Conservation (phyloP, 2,888 invertebrate genomes). For the Cephus sareptanus region DNA sequence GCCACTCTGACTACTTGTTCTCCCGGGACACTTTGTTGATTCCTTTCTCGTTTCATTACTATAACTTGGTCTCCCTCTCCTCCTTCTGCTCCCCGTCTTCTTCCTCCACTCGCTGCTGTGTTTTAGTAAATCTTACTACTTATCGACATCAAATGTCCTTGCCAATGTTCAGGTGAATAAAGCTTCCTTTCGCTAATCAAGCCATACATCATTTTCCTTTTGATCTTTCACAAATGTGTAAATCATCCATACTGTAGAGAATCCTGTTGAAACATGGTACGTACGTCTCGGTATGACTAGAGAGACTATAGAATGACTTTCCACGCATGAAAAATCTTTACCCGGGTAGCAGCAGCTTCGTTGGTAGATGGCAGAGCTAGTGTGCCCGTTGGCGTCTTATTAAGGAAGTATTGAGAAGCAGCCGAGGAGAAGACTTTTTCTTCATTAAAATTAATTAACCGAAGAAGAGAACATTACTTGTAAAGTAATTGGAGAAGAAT, state of each 20-base stretch:
- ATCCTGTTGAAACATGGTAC: no score
- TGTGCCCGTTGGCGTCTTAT: no score
- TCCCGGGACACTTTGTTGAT: not conserved
- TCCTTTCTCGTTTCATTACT: constrained; percentile 15
- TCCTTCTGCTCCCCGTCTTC: constrained; percentile 13
- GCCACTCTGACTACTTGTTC: not conserved
- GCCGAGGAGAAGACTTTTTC: no score
- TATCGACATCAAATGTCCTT: constrained; percentile 34
- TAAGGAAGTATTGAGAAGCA: no score
- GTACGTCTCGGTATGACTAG: no score
- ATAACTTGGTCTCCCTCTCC: constrained; percentile 16
- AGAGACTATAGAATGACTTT: no score
- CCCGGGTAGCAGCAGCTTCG: constrained; percentile 20
- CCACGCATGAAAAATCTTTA: no score
- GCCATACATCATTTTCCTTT: no score
- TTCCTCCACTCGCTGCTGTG: not conserved
- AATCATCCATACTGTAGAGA: no score
- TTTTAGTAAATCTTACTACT: constrained; percentile 41
- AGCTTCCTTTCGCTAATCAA: no score
- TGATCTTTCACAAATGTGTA: no score
- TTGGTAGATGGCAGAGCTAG: constrained; percentile 28
- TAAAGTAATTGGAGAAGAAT: no score
- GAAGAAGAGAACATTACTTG: constrained; percentile 5
- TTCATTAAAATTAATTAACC: constrained; percentile 5
- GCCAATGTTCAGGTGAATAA: constrained; percentile 36